Base-by-base conservation (phyloP, 2,888 invertebrate genomes). In the Campoplex capitator region DNA sequence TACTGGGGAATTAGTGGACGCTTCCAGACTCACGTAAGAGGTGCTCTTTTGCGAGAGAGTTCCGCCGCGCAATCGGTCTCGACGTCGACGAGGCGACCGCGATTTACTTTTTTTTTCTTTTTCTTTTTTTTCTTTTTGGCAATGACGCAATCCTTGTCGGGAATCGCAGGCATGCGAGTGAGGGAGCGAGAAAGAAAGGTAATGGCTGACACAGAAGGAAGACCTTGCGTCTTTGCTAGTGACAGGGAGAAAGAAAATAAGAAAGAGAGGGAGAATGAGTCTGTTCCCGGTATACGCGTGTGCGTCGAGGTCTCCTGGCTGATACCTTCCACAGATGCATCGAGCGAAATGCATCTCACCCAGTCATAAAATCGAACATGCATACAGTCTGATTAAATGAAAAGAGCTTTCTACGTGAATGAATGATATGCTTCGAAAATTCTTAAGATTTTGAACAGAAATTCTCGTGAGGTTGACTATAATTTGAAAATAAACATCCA, bases 71-170 rank as follows among this genome's bases (percentile, higher is more conserved):
- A 16, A 38, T 38, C 38, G 38, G 68, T 68, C 70, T 58, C 67
- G 84, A 56, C 87, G 62, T 45, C 74, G 81, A 84, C 58, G 28
- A 23, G 81, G 65, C 77, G 80, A 76, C 51, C 74, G 68, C 68
- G 78, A 70, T 84, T 65, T 13, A 48, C n/a, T 74, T 56, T 16
- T 45, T 79, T 79, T 32, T 79, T 71, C 79, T 62, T 84, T 79
- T 87, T 81, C 45, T 23, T 73, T 54, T 13, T 32, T 79, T 71
- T 83, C 68, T 84, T 79, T 87, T 81, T 54, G 82, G 81, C 75
- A 78, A 84, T 87, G 84, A 86, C 83, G 83, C 83, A 86, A 86
- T 83, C 75, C n/a, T 65, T 23, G 48, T 80, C 75, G 71, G 76
- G 73, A 76, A 79, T 65, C 70, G 56, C 74, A 16, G 56, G 42